A percentile compares a stretch with the other conserved stretches of the same genome.
Evolutionary conservation across 2,113 vertebrate genomes (phyloP).

Genomic region (Daubentonia madagascariensis): DNA sequence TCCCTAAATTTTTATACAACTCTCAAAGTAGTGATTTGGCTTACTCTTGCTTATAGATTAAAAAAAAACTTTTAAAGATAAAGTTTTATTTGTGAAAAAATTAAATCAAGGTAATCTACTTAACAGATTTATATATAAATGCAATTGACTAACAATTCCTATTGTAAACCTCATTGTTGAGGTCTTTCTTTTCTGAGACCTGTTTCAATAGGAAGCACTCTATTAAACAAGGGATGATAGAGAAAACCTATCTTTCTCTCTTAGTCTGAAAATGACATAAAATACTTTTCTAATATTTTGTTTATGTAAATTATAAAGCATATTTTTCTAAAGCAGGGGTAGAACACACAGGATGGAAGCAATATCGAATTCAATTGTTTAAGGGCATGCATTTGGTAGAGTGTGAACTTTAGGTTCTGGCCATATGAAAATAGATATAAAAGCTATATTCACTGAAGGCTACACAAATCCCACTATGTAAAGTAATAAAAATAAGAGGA

Average conservation of each 20-base stretch:
- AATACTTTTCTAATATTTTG: not conserved
- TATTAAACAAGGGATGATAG: not conserved
- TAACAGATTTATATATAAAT: constrained; percentile 11
- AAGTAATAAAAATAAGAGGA: not conserved
- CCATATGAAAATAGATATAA: not conserved
- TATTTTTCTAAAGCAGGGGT: not conserved
- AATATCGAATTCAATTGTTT: not conserved
- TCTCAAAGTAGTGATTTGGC: not conserved
- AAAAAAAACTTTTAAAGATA: constrained; percentile 18
- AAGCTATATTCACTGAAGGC: not conserved
- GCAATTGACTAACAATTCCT: not conserved
- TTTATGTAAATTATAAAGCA: not conserved
- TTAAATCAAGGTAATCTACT: not conserved
- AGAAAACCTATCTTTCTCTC: not conserved
- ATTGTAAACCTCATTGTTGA: not conserved
- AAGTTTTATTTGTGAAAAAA: constrained; percentile 20
- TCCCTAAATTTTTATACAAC: not conserved
- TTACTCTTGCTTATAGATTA: not conserved
- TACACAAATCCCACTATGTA: not conserved
- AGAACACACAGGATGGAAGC: not conserved
- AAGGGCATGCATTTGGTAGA: not conserved
- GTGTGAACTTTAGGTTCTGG: not conserved
- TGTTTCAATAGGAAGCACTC: not conserved
- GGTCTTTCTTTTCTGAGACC: not conserved
- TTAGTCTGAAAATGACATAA: constrained; percentile 29